Evolutionary conservation across 2,797 vertebrate genomes (phyloP).

Genomic region (Poecile montanus): DNA sequence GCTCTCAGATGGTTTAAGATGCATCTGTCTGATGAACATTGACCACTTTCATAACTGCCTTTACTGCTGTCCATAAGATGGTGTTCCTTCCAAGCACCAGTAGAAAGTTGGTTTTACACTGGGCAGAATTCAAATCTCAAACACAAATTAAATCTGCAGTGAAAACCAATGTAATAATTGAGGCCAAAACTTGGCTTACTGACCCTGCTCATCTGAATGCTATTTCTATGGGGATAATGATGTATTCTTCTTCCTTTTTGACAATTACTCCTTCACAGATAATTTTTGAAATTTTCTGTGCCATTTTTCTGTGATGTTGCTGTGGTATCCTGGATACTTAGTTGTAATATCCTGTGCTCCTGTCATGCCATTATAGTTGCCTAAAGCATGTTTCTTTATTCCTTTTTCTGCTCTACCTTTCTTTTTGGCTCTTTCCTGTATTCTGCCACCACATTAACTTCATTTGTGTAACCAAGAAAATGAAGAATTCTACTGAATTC

Average conservation of each 20-base stretch:
- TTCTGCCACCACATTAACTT: conserved; percentile 33
- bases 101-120: conserved; percentile 1
- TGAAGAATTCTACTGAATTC: conserved; percentile 36
- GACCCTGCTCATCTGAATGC: conserved; percentile 47
- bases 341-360: conserved; percentile 11
- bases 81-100: background rate
- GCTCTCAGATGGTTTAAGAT: background rate
- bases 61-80: background rate
- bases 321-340: conserved; percentile 53
- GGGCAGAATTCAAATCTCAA: background rate
- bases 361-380: conserved; percentile 32
- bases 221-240: conserved; percentile 26
- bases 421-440: conserved; percentile 10
- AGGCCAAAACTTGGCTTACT: conserved; percentile 27
- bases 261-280: conserved; percentile 48
- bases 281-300: conserved; percentile 37
- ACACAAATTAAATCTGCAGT: conserved; percentile 1
- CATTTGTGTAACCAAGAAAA: conserved; percentile 49
- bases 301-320: conserved; percentile 16
- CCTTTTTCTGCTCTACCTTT: conserved; percentile 27
- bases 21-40: background rate
- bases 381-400: conserved; percentile 37
- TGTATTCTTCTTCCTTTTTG: conserved; percentile 38
- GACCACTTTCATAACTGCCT: background rate
- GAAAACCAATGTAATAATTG: conserved; percentile 21